A percentile compares a stretch with the other conserved stretches of the same genome.
phyloP scores from a whole-genome alignment of 2,113 vertebrate genomes.

The human (Homo sapiens) region GRCh38 chr15:77039001-77039500 shows the following conservation, averaged over 20 bases:
- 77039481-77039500: background rate
- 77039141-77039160: background rate
- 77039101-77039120: background rate
- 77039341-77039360: background rate
- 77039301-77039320: background rate
- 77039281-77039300: background rate
- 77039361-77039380: background rate
- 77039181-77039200: background rate
- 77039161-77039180: background rate
- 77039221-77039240: background rate
- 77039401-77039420: background rate
- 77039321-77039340: background rate
- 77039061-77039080: constrained; percentile 41
- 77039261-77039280: background rate
- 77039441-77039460: background rate
- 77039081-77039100: background rate
- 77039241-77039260: background rate
- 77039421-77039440: background rate
- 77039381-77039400: background rate
- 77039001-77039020: constrained; percentile 45
- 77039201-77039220: background rate
- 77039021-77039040: background rate
- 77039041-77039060: constrained; percentile 46
- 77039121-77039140: background rate
- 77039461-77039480: background rate